Evolutionary conservation across 2,113 vertebrate genomes (phyloP).

Genomic region (Sphaerodactylus townsendi): DNA sequence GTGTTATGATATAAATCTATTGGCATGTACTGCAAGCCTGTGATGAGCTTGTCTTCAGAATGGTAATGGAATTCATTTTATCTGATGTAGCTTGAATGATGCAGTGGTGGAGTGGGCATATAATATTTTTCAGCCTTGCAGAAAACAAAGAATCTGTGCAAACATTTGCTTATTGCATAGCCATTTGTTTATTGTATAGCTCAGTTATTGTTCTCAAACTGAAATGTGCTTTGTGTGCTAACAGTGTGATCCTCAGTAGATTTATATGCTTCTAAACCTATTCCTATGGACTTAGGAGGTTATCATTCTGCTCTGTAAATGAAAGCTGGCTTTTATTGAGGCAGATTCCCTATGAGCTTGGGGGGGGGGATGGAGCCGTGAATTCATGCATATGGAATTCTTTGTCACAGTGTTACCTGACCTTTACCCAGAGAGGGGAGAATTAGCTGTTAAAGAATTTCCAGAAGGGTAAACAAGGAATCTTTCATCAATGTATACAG

Average conservation of each 20-base stretch:
- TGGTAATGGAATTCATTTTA: neutral
- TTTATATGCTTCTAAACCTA: too few species aligned
- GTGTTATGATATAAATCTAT: slow-evolving; percentile 16
- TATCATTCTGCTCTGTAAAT: too few species aligned
- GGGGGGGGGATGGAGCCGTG: too few species aligned
- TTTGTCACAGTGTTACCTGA: too few species aligned
- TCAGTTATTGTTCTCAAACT: neutral
- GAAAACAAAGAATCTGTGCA: neutral
- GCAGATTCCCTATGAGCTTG: neutral
- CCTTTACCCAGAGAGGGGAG: too few species aligned
- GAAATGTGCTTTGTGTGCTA: neutral
- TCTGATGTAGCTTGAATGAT: slow-evolving; percentile 18
- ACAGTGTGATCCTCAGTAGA: too few species aligned
- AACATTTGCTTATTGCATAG: neutral
- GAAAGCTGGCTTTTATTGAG: too few species aligned
- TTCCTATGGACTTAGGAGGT: neutral
- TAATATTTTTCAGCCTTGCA: neutral
- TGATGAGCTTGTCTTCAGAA: neutral
- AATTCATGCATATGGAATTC: too few species aligned
- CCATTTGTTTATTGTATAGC: neutral
- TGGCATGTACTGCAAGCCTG: slow-evolving; percentile 20
- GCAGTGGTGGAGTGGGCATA: slow-evolving; percentile 1
- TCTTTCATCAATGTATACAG: too few species aligned
- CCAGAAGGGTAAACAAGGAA: too few species aligned
- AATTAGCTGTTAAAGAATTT: too few species aligned